A percentile compares a stretch with the other conserved stretches of the same genome.
Evolutionary conservation across 2,888 invertebrate species (phyloP).

Genomic region (Galerucella calmariensis): DNA sequence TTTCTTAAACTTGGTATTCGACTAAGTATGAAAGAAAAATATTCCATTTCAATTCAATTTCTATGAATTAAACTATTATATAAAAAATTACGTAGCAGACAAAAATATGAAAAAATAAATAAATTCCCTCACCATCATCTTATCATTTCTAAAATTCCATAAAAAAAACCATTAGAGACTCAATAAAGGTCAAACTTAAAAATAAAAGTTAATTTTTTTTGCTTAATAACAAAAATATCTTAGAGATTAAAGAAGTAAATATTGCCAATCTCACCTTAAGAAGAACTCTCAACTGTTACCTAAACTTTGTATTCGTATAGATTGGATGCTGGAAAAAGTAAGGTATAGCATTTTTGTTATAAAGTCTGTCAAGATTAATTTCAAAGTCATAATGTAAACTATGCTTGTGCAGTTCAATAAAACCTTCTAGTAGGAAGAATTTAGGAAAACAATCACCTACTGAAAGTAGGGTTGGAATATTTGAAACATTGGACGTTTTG

Average conservation of each 20-base stretch:
- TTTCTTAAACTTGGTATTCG: background rate
- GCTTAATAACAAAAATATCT: constrained; percentile 15
- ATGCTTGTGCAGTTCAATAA: too few species aligned
- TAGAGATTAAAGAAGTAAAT: constrained; percentile 19
- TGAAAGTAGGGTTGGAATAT: too few species aligned
- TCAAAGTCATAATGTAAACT: too few species aligned
- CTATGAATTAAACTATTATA: background rate
- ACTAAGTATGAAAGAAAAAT: background rate
- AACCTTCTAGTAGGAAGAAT: too few species aligned
- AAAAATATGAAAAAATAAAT: background rate
- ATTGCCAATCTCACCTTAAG: constrained; percentile 20
- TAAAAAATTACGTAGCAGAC: background rate
- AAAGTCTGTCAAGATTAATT: background rate
- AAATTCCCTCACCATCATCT: constrained; percentile 1
- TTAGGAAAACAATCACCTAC: too few species aligned
- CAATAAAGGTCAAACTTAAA: constrained; percentile 18
- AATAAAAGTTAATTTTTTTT: constrained; percentile 15
- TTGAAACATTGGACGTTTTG: too few species aligned
- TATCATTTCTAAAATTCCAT: background rate
- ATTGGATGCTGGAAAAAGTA: background rate
- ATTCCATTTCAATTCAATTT: background rate
- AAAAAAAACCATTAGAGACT: constrained; percentile 18
- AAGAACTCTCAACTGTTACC: constrained; percentile 11
- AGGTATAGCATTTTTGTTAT: background rate
- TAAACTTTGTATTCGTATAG: constrained; percentile 21